Conservation (phyloP, 2,797 vertebrate species). For the Crenuchus spilurus region DNA sequence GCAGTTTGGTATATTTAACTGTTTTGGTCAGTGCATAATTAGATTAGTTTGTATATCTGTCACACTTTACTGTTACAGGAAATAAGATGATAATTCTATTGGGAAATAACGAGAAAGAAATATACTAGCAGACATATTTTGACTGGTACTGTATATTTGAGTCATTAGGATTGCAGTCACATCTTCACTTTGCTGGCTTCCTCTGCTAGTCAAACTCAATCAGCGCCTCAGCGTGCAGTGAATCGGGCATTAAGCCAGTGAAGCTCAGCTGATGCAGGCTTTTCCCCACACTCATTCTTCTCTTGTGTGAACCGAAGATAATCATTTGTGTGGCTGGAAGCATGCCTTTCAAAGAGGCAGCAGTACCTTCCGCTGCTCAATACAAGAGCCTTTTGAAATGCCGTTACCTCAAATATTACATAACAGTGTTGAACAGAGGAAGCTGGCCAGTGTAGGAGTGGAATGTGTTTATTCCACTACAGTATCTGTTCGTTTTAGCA, state of each 20-base stretch:
- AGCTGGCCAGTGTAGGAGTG: constrained; percentile 23
- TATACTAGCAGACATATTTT: too few species aligned
- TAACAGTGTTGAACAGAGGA: constrained; percentile 33
- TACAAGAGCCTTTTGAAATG: constrained; percentile 2
- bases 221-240: not conserved
- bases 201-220: constrained; percentile 4
- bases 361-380: constrained; percentile 10
- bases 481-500: constrained; percentile 10
- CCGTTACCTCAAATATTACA: constrained; percentile 39
- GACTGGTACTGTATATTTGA: not conserved
- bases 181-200: not conserved
- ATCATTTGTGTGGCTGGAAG: constrained; percentile 45
- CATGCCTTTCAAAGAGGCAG: constrained; percentile 24
- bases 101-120: too few species aligned
- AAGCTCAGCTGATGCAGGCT: not conserved
- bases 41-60: too few species aligned
- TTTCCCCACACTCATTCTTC: not conserved
- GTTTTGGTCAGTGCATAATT: too few species aligned
- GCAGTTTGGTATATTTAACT: too few species aligned
- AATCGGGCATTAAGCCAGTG: constrained; percentile 6
- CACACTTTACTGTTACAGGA: too few species aligned
- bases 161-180: not conserved
- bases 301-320: constrained; percentile 24
- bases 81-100: too few species aligned
- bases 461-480: not conserved